Evolutionary conservation across 1,140 invertebrate genomes (phyloP), one percentile per base, ranked within the genome.

Genomic region (Papilio dardanus): DNA sequence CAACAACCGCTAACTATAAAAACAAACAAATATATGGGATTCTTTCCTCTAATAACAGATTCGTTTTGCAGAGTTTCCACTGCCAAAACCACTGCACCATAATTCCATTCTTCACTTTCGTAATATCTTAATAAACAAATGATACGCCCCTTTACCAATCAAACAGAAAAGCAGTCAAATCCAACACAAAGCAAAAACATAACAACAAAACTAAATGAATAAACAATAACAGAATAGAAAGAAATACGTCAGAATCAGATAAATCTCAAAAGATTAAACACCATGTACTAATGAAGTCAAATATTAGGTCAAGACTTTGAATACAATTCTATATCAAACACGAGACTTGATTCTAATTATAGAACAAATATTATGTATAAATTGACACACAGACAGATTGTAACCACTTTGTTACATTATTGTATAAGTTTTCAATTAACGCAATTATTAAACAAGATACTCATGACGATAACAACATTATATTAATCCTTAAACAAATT

Each of bases 391-490:
- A 42, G 40, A 54, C 6, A 54, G 7, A 54, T 54, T 54, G 50
- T 54, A 54, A 54, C 50, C 50, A 54, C 50, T 54, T 54, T 54
- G 50, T 54, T 24, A 24, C 50, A n/a, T n/a, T 1, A 24, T 24
- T 54, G 50, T 54, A 24, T 54, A 54, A 24, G 19, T 54, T 24
- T 54, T 54, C 50, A 54, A 10, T 54, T 54, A 54, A 54, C 19
- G 19, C 46, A 50, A 50, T 50, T 50, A 50, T 21, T 19, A 50
- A 50, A 50, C n/a, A 54, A 24, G 6, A 54, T 24, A 21, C 8
- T 54, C 50, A 24, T 24, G 19, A 21, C 24, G 50, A 54, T 54
- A 54, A 54, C 6, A 54, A 54, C 2, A 21, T 3, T 50, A 21
- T n/a, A 54, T 54, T 21, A 54, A 54, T 24, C 19, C 50, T 21